Evolutionary conservation across 2,113 vertebrate genomes (phyloP), one percentile per base, ranked within the genome.

Genomic region (Malurus elegans): DNA sequence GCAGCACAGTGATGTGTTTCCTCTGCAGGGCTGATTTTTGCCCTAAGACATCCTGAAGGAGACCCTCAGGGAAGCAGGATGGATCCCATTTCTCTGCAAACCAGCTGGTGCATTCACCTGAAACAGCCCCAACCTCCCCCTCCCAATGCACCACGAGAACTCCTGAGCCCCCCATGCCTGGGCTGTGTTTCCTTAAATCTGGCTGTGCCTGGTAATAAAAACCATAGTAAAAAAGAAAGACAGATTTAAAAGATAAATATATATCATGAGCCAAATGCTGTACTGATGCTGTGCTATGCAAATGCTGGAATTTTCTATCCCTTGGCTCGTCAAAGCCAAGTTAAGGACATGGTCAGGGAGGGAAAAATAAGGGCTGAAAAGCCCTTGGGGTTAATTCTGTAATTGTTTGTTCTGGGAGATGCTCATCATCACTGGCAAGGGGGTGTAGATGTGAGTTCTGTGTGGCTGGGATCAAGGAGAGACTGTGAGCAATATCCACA

Each of bases 361-460:
- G 34, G 48, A 70, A 90, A 90, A 79, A 34, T 9, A 74, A 56
- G 50, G 47, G 4, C 42, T 61, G 69, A 86, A 93, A 76, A 67
- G 42, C 36, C 38, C 14, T 2, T 56, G 83, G 56, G 67, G 66
- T 92, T 95, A 93, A 88, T 93, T 86, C 58, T 69, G 48, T 71
- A 51, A 45, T 36, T 70, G 38, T 89, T 95, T 93, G 40, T 72
- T 89, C 79, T n/a, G 64, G 57, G 69, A 86, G 75, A 90, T 4
- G 18, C 47, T 67, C 1, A 0, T 92, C 62, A 82, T 81, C 5
- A 40, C 60, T 14, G 47, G 24, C 32, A 44, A 79, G 31, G 48
- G 18, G 6, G 1, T 0, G 1, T 0, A 0, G 32, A 57, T 3
- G 0, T 26, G 47, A 51, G 76, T 65, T 66, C 2, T 18, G 61